These are phyloP conservation scores for Pseudorhombus dupliciocellatus DNA, from an alignment of 2,113 vertebrate genomes.

Conservation along the genomic window DNA sequence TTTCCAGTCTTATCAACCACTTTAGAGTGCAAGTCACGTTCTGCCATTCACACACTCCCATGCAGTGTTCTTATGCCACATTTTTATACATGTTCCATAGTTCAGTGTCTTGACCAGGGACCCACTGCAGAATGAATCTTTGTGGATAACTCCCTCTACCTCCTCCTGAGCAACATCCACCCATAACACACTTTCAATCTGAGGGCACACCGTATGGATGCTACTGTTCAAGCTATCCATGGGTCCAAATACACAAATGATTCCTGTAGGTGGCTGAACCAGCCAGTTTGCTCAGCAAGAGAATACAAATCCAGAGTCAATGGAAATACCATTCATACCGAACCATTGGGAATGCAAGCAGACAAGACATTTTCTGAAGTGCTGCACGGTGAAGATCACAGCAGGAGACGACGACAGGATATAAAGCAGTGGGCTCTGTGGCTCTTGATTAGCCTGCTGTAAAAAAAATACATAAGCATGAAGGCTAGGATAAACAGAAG, in stretches of 20 bases:
- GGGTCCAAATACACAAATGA: constrained; percentile 9
- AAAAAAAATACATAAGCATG: constrained; percentile 69
- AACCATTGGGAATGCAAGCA: constrained; percentile 38
- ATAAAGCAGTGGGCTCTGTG: constrained; percentile 39
- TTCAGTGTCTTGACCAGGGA: no score
- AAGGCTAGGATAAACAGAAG: constrained; percentile 61
- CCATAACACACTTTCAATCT: background rate
- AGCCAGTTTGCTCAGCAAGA: constrained; percentile 57
- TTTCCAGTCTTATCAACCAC: background rate
- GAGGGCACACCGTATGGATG: background rate
- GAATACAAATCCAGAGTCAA: constrained; percentile 49
- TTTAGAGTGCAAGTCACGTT: background rate
- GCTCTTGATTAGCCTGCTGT: constrained; percentile 66
- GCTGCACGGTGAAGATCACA: constrained; percentile 43
- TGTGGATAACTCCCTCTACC: no score
- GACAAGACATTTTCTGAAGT: constrained; percentile 42
- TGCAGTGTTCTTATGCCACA: background rate
- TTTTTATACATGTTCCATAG: no score
- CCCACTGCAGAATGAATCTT: background rate
- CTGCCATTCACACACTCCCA: background rate
- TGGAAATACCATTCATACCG: constrained; percentile 34
- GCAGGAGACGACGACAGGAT: constrained; percentile 36
- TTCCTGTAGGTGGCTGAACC: constrained; percentile 20
- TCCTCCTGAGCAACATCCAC: no score
- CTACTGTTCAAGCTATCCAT: background rate